phyloP scores from a whole-genome alignment of 2,888 invertebrate species.

The Aricia artaxerxes region DNA sequence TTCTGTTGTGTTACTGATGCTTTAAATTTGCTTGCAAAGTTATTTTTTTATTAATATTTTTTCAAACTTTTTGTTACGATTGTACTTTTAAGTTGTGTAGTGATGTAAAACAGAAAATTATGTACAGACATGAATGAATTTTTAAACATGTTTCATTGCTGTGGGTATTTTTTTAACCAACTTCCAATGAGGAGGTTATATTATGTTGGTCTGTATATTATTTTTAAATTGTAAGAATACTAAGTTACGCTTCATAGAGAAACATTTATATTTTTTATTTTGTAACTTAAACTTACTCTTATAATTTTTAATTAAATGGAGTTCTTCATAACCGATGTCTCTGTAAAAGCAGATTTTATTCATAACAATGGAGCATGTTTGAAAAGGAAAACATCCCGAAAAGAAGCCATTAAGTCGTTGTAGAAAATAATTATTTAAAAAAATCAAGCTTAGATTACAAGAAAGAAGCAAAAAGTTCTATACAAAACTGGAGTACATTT shows the following conservation, averaged over 20 bases:
- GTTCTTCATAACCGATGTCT: background rate
- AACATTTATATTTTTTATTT: background rate
- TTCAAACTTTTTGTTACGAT: slow-evolving; percentile 15
- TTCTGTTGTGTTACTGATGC: slow-evolving; percentile 20
- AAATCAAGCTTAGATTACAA: background rate
- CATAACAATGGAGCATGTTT: background rate
- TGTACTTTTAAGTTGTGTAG: slow-evolving; percentile 17
- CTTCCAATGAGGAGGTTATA: no score
- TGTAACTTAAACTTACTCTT: background rate
- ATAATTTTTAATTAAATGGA: background rate
- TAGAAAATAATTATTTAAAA: background rate
- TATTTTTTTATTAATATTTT: slow-evolving; percentile 25
- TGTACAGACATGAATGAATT: background rate
- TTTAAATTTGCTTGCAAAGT: slow-evolving; percentile 28
- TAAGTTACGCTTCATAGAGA: no score
- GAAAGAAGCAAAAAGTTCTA: background rate
- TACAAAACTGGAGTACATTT: background rate
- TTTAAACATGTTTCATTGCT: background rate
- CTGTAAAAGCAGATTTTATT: background rate
- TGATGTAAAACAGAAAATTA: background rate
- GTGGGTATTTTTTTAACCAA: background rate
- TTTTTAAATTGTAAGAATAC: background rate
- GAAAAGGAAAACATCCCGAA: background rate
- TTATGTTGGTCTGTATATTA: no score
- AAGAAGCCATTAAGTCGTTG: background rate